A percentile compares a stretch with the other conserved stretches of the same genome.
Conservation (phyloP, 2,113 vertebrate genomes). For the Coturnix japonica region DNA sequence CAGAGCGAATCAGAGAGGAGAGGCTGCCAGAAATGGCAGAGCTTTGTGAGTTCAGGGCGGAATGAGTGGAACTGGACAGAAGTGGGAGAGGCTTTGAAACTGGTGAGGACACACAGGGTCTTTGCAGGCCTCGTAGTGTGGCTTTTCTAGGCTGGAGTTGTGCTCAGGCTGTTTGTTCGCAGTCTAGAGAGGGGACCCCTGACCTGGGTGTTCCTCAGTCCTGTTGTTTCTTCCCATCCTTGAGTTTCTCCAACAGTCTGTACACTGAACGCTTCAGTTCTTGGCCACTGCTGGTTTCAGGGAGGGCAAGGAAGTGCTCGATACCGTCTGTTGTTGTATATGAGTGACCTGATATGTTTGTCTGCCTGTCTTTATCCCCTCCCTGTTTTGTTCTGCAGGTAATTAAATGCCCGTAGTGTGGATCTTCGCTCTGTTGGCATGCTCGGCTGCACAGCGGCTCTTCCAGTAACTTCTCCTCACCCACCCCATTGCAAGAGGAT, state of each 20-base stretch:
- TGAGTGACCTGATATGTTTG: not conserved
- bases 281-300: fast-evolving
- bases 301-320: not conserved
- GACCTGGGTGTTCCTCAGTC: not conserved
- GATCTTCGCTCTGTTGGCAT: slow-evolving; percentile 69
- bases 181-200: not conserved
- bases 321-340: fast-evolving
- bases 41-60: not conserved
- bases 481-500: slow-evolving; percentile 84
- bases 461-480: slow-evolving; percentile 71
- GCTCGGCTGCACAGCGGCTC: slow-evolving; percentile 81
- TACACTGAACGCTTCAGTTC: not conserved
- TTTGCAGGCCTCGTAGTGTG: not conserved
- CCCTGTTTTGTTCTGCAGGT: slow-evolving; percentile 47
- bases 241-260: not conserved
- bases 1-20: not conserved
- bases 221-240: not conserved
- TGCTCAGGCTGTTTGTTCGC: not conserved
- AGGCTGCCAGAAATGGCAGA: not conserved
- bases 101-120: not conserved
- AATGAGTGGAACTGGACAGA: fast-evolving
- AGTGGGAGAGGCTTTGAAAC: not conserved
- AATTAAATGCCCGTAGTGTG: slow-evolving; percentile 67
- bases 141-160: not conserved
- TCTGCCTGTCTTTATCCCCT: not conserved